phyloP scores from a whole-genome alignment of 2,113 vertebrate genomes.

The Bothrops jararaca region DNA sequence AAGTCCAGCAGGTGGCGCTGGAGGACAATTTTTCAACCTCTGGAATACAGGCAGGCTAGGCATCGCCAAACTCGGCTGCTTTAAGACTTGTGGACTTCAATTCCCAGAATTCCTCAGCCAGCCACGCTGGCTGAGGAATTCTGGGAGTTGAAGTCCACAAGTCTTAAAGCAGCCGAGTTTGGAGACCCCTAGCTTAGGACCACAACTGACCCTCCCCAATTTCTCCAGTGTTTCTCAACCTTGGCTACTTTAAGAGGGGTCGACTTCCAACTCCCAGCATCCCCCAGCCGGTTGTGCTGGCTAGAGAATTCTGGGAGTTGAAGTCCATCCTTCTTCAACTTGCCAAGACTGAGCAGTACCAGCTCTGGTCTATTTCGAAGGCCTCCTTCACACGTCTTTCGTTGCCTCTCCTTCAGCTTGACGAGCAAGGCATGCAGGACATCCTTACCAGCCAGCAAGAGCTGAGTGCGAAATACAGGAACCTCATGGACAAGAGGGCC shows the following conservation, averaged over 20 bases:
- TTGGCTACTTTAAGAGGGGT: too few species aligned
- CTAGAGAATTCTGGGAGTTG: background rate
- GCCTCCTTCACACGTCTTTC: background rate
- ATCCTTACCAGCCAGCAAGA: conserved; percentile 35
- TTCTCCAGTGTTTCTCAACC: too few species aligned
- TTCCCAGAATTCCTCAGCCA: too few species aligned
- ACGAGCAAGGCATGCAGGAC: conserved; percentile 51
- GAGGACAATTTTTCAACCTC: background rate
- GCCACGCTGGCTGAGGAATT: too few species aligned
- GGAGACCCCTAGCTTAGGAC: too few species aligned
- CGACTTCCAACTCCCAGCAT: background rate
- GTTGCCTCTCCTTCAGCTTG: conserved; percentile 49
- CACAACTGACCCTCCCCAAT: too few species aligned
- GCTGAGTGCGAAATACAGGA: conserved; percentile 36
- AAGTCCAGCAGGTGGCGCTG: background rate
- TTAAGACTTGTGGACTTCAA: too few species aligned
- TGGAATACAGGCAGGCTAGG: background rate
- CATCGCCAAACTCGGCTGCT: too few species aligned
- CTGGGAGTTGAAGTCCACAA: too few species aligned
- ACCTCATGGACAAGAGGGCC: conserved; percentile 8
- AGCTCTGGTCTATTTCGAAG: background rate
- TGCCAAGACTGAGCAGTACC: too few species aligned
- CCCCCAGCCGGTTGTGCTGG: too few species aligned
- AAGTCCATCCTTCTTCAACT: background rate
- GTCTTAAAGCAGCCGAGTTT: too few species aligned